A percentile compares a stretch with the other conserved stretches of the same genome.
phyloP scores from a whole-genome alignment of 2,797 vertebrate genomes.

The Poecilia gillii region DNA sequence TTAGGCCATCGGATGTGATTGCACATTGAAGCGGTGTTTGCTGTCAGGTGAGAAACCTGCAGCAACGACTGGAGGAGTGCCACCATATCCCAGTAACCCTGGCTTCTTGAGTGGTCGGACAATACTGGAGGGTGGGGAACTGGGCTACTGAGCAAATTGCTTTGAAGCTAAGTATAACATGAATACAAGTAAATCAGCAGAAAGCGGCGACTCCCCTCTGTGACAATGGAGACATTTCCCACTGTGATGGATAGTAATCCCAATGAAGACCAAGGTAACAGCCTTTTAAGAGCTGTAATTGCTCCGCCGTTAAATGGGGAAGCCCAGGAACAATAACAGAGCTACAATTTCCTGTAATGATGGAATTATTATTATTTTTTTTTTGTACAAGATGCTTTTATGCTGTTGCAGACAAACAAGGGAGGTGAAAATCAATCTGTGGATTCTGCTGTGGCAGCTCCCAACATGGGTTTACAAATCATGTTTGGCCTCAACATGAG shows the following conservation, averaged over 20 bases:
- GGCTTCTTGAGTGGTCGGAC: conserved; percentile 68
- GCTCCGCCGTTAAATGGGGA: conserved; percentile 69
- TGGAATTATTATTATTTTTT: conserved; percentile 48
- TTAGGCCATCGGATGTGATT: conserved; percentile 43
- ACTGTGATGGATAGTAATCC: conserved; percentile 72
- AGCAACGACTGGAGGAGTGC: conserved; percentile 40
- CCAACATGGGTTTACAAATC: conserved; percentile 20
- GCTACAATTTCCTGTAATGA: conserved; percentile 77
- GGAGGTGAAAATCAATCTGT: conserved; percentile 53
- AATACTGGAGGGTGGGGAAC: conserved; percentile 38
- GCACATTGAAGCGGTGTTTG: conserved; percentile 48
- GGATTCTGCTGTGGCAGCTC: conserved; percentile 26
- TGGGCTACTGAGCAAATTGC: conserved; percentile 64
- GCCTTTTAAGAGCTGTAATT: conserved; percentile 77
- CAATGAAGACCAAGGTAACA: conserved; percentile 74
- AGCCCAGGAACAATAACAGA: conserved; percentile 67
- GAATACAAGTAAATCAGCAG: conserved; percentile 71
- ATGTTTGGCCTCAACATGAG: conserved; percentile 13
- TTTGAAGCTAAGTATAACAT: conserved; percentile 74
- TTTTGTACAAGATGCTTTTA: conserved; percentile 67
- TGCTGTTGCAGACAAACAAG: conserved; percentile 63
- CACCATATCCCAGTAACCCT: conserved; percentile 61
- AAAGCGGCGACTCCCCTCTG: conserved; percentile 75
- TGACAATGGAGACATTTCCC: conserved; percentile 77
- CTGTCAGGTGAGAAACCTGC: conserved; percentile 51